These are phyloP conservation scores for Musca vetustissima DNA, from an alignment of 1,140 invertebrate genomes.

Conservation along the genomic window DNA sequence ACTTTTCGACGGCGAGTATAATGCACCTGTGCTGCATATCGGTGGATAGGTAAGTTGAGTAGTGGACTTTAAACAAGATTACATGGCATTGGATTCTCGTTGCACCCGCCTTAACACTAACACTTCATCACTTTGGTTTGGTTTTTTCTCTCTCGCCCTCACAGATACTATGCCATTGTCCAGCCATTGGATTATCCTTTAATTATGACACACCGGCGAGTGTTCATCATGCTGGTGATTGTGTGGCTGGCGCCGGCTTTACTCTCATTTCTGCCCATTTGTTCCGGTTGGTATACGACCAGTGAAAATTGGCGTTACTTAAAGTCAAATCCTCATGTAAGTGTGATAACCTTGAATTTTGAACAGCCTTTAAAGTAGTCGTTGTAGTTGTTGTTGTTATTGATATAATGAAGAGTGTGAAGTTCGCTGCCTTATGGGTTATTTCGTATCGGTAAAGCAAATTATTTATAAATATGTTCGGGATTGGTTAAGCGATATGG, in stretches of 20 bases:
- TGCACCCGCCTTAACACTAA: no score
- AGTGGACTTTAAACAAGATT: neutral
- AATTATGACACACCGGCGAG: conserved; percentile 78
- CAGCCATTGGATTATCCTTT: conserved; percentile 86
- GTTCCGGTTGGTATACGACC: conserved; percentile 90
- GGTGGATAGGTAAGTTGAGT: conserved; percentile 64
- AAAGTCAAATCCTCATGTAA: conserved; percentile 68
- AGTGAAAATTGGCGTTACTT: conserved; percentile 74
- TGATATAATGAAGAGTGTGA: neutral
- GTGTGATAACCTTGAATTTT: conserved; percentile 24
- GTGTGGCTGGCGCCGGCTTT: conserved; percentile 92
- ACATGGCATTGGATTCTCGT: no score
- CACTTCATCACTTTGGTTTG: no score
- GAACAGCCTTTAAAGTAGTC: neutral
- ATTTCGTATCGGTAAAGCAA: no score
- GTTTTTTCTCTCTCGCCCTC: neutral
- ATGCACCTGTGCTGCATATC: conserved; percentile 90
- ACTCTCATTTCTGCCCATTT: conserved; percentile 94
- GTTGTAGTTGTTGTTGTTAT: neutral
- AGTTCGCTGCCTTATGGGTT: no score
- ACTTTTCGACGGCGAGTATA: conserved; percentile 87
- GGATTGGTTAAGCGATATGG: no score
- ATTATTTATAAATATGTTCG: no score
- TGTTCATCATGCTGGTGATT: conserved; percentile 77
- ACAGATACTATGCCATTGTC: conserved; percentile 84